Evolutionary conservation across 1,140 invertebrate species (phyloP), one percentile per base, ranked within the genome.

Genomic region (Lucilia cuprina): DNA sequence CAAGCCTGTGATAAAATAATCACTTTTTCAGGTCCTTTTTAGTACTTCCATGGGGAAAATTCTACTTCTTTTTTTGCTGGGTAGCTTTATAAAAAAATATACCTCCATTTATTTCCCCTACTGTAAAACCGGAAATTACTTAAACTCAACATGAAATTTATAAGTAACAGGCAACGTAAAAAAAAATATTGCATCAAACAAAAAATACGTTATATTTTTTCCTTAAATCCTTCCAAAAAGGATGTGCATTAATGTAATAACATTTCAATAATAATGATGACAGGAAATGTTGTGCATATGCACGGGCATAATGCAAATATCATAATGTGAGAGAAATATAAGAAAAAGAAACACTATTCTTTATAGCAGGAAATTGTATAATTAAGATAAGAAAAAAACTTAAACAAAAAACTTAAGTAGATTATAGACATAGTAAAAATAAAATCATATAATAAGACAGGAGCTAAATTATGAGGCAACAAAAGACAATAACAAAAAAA

Each of bases 241-340:
- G 65, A 70, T 70, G 21, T 70, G 65, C 65, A 70, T 70, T 70
- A 70, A 70, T 70, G 19, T n/a, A 70, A 70, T 70, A 70, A 70
- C 65, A 70, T 70, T 70, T 70, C 19, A 70, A 70, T 70, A 70
- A 70, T 21, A 70, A 70, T 70, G 19, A 70, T 70, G 65, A 70
- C 65, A 70, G 65, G 65, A 70, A 70, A 70, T 21, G 65, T 70
- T 70, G 9, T 70, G 65, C 65, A 70, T 70, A 70, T 70, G 65
- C 65, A 70, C 19, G 21, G 8, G 10, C 65, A 41, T 41, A 41
- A 41, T 41, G 5, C 41, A 41, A 41, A 10, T 41, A 41, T 9
- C 7, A 10, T 8, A 19, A 10, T 25, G 65, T 70, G 8, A 19
- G 9, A 70, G 9, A 70, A 19, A 70, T 30, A 70, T 5, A 25